Percentiles rank a stretch among this genome's conserved stretches.
phyloP scores from a whole-genome alignment of 2,113 vertebrate species.

The Microtus pennsylvanicus region DNA sequence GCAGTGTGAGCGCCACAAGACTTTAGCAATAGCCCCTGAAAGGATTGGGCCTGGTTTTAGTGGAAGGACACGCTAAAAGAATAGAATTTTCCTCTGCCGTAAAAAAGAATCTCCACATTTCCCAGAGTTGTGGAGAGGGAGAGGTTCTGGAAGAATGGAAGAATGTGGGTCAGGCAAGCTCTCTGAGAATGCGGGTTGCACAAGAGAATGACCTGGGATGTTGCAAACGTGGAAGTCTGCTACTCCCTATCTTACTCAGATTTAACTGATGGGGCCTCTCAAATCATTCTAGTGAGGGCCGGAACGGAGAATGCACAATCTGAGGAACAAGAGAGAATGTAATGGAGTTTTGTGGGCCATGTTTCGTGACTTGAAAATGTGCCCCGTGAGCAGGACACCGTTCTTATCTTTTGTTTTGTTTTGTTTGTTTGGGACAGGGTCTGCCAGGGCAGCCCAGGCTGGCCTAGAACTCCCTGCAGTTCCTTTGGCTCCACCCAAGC shows the following conservation, averaged over 20 bases:
- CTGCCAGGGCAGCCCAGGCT: neutral
- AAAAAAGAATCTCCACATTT: neutral
- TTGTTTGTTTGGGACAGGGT: neutral
- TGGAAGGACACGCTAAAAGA: neutral
- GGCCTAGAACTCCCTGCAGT: too few species aligned
- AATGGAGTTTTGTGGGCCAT: neutral
- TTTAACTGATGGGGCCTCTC: neutral
- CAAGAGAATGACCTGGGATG: neutral
- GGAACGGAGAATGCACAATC: neutral
- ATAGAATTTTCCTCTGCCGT: neutral
- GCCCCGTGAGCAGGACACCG: neutral
- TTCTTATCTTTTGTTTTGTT: neutral
- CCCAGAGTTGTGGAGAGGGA: neutral
- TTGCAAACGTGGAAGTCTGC: neutral
- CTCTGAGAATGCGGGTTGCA: neutral
- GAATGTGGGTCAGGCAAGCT: neutral
- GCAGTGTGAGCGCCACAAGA: neutral
- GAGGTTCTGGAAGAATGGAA: neutral
- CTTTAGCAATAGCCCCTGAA: neutral
- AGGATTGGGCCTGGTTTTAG: neutral
- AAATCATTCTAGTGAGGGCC: neutral
- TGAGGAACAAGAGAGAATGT: neutral
- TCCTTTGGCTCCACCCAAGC: neutral
- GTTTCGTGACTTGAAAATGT: neutral
- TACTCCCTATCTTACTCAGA: neutral